phyloP scores from a whole-genome alignment of 2,113 vertebrate species.

The Oophaga pumilio region DNA sequence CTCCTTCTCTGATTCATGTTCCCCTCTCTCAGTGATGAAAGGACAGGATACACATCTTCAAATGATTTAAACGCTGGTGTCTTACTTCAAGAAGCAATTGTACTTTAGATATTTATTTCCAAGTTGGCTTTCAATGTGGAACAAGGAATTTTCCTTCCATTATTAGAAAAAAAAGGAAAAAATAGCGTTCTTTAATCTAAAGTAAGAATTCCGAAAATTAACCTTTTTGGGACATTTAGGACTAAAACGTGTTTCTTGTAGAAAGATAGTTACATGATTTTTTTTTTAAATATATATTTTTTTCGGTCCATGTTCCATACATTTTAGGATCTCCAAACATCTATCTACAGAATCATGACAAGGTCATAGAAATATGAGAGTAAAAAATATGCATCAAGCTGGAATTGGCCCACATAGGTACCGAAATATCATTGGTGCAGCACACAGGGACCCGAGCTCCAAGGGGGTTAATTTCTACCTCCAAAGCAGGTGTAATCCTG shows the following conservation, averaged over 20 bases:
- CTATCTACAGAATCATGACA: background rate
- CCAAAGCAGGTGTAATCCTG: too few species aligned
- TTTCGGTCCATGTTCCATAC: background rate
- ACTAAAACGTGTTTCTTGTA: background rate
- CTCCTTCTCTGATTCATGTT: slow-evolving; percentile 26
- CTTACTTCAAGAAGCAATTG: slow-evolving; percentile 42
- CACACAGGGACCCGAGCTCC: too few species aligned
- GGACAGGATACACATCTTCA: slow-evolving; percentile 50
- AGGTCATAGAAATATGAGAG: too few species aligned
- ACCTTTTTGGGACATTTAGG: background rate
- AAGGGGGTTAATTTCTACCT: too few species aligned
- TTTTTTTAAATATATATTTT: background rate
- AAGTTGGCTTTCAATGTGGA: slow-evolving; percentile 39
- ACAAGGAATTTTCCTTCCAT: slow-evolving; percentile 30
- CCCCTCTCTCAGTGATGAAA: slow-evolving; percentile 49
- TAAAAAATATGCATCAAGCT: too few species aligned
- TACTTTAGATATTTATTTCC: slow-evolving; percentile 30
- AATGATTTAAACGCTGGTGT: slow-evolving; percentile 36
- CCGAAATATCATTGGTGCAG: too few species aligned
- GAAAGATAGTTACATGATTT: background rate
- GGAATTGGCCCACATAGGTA: too few species aligned
- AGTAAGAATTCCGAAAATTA: slow-evolving; percentile 1
- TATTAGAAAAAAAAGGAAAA: slow-evolving; percentile 1
- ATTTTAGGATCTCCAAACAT: background rate
- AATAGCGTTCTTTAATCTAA: background rate